Evolutionary conservation across 2,113 vertebrate species (phyloP).

Genomic region (Leptodactylus fuscus): DNA sequence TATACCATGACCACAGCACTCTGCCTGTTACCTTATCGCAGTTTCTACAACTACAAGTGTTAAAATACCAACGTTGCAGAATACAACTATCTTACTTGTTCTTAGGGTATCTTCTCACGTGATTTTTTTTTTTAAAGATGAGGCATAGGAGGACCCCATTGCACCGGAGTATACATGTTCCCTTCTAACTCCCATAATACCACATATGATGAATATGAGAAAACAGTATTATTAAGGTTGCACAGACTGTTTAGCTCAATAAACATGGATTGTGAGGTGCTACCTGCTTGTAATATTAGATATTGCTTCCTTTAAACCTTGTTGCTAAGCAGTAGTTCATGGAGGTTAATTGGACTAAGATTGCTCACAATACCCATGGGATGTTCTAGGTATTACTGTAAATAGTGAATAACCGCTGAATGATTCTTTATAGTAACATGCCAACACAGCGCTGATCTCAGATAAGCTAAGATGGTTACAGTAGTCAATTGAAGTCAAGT

Average conservation of each 20-base stretch:
- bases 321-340: slow-evolving; percentile 17
- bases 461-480: slow-evolving; percentile 10
- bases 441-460: background rate
- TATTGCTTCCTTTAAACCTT: background rate
- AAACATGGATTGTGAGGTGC: background rate
- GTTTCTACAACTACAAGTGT: too few species aligned
- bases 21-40: too few species aligned
- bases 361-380: background rate
- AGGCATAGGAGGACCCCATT: too few species aligned
- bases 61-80: too few species aligned
- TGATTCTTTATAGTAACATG: background rate
- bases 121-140: too few species aligned
- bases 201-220: background rate
- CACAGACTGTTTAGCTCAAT: background rate
- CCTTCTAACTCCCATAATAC: too few species aligned
- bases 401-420: background rate
- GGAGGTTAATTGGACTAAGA: background rate
- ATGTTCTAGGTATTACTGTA: background rate
- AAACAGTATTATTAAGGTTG: background rate
- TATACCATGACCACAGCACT: too few species aligned
- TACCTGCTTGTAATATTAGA: background rate
- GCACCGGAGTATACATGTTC: too few species aligned
- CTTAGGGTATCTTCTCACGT: too few species aligned
- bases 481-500: background rate
- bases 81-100: too few species aligned